Evolutionary conservation across 1,140 invertebrate genomes (phyloP), one percentile per base, ranked within the genome.

Genomic region (Listronotus bonariensis): DNA sequence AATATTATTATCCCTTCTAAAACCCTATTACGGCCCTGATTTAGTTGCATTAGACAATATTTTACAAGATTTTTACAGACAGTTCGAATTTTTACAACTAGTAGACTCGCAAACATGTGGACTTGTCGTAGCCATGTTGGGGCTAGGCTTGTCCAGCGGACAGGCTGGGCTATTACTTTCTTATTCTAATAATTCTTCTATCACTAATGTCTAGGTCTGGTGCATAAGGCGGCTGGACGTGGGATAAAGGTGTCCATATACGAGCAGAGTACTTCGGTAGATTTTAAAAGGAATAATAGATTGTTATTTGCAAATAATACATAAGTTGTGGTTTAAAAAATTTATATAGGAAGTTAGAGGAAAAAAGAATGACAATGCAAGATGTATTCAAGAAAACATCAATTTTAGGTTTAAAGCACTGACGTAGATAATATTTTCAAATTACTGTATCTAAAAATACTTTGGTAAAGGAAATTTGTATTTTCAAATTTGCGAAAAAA

Each of bases 191-290:
- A 51, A 48, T 51, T 46, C 32, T 58, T 48, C 46, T 49, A 40
- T 45, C 45, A 20, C n/a, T 58, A 60, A 62, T 62, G 60, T 62
- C 60, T 62, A 62, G 60, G 60, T 62, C 49, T 62, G 32, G 51
- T 60, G 58, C 58, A 60, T 46, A 57, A 46, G 48, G 5, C 17
- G 48, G 49, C 11, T 26, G 51, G 43, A 48, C 45, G 7, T 20
- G 1, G 15, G 12, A 9, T 48, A 48, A 48, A 48, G 45, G 5
- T 8, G 4, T 4, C 18, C 45, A 20, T 48, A 48, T 17, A 26
- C 45, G 45, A 20, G 34, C 8, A 36, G 34, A 26, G 20, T 5
- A 26, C 20, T 26, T n/a, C n/a, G n/a, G n/a, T n/a, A n/a, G n/a
- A n/a, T n/a, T n/a, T n/a, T n/a, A n/a, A n/a, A n/a, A n/a, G n/a